phyloP scores from a whole-genome alignment of 1,140 invertebrate genomes.

The Stegodyphus mimosarum region DNA sequence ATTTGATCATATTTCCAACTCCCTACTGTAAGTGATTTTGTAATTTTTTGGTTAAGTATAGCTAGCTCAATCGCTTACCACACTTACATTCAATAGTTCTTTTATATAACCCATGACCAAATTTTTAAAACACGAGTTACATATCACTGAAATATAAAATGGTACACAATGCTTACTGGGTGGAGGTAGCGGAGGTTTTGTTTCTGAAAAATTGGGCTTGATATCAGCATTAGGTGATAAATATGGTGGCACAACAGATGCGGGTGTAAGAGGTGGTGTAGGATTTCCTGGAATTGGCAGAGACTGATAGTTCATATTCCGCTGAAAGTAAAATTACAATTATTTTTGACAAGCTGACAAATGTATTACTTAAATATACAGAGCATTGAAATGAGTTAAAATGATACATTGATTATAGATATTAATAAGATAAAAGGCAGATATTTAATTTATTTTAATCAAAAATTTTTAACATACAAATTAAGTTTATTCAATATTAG shows the following conservation, averaged over 20 bases:
- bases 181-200: slow-evolving; percentile 74
- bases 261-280: slow-evolving; percentile 90
- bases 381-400: background rate
- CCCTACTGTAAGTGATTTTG: too few relatives aligned
- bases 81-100: too few relatives aligned
- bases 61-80: too few relatives aligned
- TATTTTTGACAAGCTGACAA: background rate
- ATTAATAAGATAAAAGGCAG: background rate
- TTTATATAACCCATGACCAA: too few relatives aligned
- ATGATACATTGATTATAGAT: background rate
- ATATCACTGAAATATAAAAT: too few relatives aligned
- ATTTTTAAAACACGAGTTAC: too few relatives aligned
- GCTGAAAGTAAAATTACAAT: slow-evolving; percentile 39
- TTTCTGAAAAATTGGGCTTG: slow-evolving; percentile 84
- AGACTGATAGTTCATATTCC: slow-evolving; percentile 80
- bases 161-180: slow-evolving; percentile 62
- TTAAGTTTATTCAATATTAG: too few relatives aligned
- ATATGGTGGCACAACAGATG: slow-evolving; percentile 84
- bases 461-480: background rate
- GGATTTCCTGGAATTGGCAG: slow-evolving; percentile 96
- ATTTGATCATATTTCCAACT: too few relatives aligned
- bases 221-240: slow-evolving; percentile 87
- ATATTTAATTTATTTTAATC: background rate
- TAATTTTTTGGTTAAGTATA: too few relatives aligned
- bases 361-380: background rate